These are phyloP conservation scores for Datnioides undecimradiatus DNA, from an alignment of 2,113 vertebrate genomes.

Conservation along the genomic window DNA sequence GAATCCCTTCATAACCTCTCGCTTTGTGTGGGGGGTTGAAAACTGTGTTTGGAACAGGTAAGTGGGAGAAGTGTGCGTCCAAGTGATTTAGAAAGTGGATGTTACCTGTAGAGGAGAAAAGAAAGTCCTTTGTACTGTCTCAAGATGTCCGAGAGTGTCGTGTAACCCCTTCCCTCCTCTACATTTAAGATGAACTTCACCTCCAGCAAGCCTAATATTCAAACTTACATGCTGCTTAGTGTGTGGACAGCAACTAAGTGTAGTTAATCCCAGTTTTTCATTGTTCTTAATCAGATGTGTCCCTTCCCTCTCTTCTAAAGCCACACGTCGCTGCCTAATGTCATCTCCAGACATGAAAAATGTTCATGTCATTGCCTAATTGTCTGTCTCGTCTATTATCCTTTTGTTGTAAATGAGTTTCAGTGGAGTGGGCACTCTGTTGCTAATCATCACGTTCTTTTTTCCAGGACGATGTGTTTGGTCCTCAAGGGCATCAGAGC, in stretches of 20 bases:
- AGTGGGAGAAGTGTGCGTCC: conserved; percentile 28
- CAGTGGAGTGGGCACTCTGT: background rate
- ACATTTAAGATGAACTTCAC: conserved; percentile 18
- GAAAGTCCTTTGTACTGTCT: too few relatives aligned
- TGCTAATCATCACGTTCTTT: conserved; percentile 26
- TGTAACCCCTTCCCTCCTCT: background rate
- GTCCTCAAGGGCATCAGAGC: conserved; percentile 87
- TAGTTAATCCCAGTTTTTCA: conserved; percentile 6
- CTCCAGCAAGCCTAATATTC: background rate
- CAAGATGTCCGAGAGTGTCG: conserved; percentile 9
- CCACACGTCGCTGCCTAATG: conserved; percentile 14
- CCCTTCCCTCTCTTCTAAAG: conserved; percentile 12
- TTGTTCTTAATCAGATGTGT: conserved; percentile 19
- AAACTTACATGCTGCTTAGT: conserved; percentile 10
- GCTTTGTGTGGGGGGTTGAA: conserved; percentile 47
- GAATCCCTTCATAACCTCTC: conserved; percentile 58
- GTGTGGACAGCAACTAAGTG: conserved; percentile 14
- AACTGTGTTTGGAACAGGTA: conserved; percentile 63
- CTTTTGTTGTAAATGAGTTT: conserved; percentile 3
- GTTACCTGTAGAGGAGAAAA: background rate
- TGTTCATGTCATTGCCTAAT: background rate
- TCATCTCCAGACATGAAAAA: background rate
- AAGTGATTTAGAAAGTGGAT: conserved; percentile 22
- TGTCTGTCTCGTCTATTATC: background rate
- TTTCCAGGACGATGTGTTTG: conserved; percentile 90